Conservation (phyloP, 2,888 invertebrate genomes). For the Eristalis tenax region DNA sequence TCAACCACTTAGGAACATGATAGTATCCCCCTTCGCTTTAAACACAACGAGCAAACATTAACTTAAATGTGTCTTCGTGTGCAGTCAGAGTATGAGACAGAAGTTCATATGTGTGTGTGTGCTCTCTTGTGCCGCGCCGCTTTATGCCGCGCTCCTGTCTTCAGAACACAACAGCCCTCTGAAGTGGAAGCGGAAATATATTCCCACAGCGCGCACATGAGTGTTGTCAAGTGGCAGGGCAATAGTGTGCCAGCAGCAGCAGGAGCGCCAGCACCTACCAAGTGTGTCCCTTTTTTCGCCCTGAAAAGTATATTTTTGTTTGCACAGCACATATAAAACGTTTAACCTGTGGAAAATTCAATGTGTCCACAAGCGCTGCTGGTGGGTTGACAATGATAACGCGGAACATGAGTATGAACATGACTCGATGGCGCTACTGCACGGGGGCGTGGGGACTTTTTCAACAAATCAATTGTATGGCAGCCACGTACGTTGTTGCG, state of each 20-base stretch:
- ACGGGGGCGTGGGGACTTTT: conserved; percentile 32
- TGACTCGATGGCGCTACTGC: neutral
- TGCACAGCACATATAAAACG: conserved; percentile 43
- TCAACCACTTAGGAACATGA: conserved; percentile 47
- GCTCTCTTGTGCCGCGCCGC: neutral
- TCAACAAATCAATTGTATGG: conserved; percentile 62
- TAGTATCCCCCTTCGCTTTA: conserved; percentile 36
- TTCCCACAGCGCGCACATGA: conserved; percentile 15
- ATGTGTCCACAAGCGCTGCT: conserved; percentile 39
- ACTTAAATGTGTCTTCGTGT: conserved; percentile 37
- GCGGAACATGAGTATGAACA: neutral
- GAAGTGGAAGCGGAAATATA: conserved; percentile 21
- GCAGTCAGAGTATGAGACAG: conserved; percentile 23
- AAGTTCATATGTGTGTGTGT: conserved; percentile 10
- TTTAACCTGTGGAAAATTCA: conserved; percentile 69
- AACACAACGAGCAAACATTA: conserved; percentile 40
- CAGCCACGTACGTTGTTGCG: conserved; percentile 48
- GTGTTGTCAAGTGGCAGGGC: conserved; percentile 30
- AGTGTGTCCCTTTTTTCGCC: conserved; percentile 31
- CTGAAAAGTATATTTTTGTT: conserved; percentile 34
- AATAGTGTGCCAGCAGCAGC: conserved; percentile 33
- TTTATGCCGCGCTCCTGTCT: neutral
- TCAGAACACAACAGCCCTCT: neutral
- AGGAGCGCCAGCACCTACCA: conserved; percentile 2
- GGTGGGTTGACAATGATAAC: conserved; percentile 44